Conservation (phyloP, 1,140 invertebrate genomes). For the Orchesella cincta region DNA sequence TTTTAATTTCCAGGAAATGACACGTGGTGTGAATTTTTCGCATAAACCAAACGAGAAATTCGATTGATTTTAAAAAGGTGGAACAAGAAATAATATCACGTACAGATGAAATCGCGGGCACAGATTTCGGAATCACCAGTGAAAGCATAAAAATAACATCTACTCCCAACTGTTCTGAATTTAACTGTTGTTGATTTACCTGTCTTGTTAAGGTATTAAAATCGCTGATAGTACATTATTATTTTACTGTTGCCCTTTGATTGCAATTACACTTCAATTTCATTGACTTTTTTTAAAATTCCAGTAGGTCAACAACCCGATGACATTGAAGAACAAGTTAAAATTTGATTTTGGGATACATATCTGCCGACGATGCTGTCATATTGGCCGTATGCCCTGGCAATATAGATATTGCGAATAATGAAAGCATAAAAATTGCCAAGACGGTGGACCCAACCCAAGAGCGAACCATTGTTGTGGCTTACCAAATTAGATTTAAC, state of each 20-base stretch:
- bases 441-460: slow-evolving; percentile 68
- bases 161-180: slow-evolving; percentile 15
- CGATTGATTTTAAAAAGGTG: not conserved
- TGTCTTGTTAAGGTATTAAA: slow-evolving; percentile 31
- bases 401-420: slow-evolving; percentile 95
- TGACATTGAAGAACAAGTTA: slow-evolving; percentile 55
- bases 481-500: slow-evolving; percentile 88
- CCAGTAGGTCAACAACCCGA: slow-evolving; percentile 56
- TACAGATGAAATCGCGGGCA: not conserved
- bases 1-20: not conserved
- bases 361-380: slow-evolving; percentile 54
- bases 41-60: not conserved
- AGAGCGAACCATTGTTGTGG: not conserved
- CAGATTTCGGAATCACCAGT: not conserved
- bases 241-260: not conserved
- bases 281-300: slow-evolving; percentile 50
- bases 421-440: slow-evolving; percentile 89
- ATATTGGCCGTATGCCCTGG: slow-evolving; percentile 69
- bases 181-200: slow-evolving; percentile 39
- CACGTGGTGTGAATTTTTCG: not conserved
- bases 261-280: not conserved
- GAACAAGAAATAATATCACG: not conserved
- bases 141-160: slow-evolving; percentile 7
- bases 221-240: not conserved
- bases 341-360: slow-evolving; percentile 54